Evolutionary conservation across 2,113 vertebrate species (phyloP), one percentile per base, ranked within the genome.

Genomic region (Microcebus tavaratra): DNA sequence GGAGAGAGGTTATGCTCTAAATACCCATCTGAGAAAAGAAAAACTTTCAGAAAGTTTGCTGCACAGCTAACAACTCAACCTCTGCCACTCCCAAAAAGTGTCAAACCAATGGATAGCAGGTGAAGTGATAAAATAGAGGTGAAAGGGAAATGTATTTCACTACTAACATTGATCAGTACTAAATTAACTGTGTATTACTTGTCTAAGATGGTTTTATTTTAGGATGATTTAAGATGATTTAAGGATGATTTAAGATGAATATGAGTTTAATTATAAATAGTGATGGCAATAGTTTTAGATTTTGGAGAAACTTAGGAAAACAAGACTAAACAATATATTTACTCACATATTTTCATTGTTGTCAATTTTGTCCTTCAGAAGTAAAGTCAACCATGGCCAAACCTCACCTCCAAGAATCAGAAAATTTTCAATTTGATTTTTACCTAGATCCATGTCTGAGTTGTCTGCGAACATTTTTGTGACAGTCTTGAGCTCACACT

Each of bases 281-380:
- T 79, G 20, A 61, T 36, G 65, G 61, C 25, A 68, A 36, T 68
- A 85, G 34, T 88, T 90, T 55, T 36, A 97, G 65, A 59, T 82
- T 96, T 85, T 39, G 21, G 45, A 34, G 73, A 55, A 75, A 90
- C 50, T 8, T 84, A 82, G 48, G 75, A 76, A 88, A 78, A 84
- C 7, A 81, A 70, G 39, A 90, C 29, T 53, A 50, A 65, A 50
- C 15, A 29, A 18, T 61, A 31, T 39, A 42, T 36, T 68, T 70
- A 59, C 20, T 59, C 63, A n/a, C 15, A 53, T 57, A 48, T 75
- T 67, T 95, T 72, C 36, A 57, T 9, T 72, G 10, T 59, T 79
- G 15, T 90, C 65, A 50, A 25, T 90, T 95, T 94, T 67, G n/a
- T 73, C 36, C 65, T 96, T 84, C 86, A 88, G 68, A 90, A 81